phyloP scores from a whole-genome alignment of 2,888 invertebrate species.

The Agonopterix heracliana region DNA sequence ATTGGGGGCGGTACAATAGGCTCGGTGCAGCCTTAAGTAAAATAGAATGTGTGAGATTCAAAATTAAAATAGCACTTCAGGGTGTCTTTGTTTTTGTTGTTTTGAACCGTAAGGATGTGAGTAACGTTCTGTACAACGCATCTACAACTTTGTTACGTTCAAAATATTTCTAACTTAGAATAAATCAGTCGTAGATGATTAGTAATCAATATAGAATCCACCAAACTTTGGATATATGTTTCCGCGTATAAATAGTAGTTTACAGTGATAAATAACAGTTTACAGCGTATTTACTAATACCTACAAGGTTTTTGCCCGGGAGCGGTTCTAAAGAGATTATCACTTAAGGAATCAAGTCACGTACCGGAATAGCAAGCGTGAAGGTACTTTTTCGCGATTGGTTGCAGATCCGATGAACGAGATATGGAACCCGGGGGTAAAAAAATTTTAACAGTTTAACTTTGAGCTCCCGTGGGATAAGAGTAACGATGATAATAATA shows the following conservation, averaged over 20 bases:
- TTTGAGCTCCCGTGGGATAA: constrained; percentile 15
- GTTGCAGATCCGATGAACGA: constrained; percentile 44
- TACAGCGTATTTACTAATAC: too few relatives aligned
- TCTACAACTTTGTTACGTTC: too few relatives aligned
- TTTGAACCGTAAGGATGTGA: background rate
- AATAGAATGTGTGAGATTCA: background rate
- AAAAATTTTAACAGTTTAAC: constrained; percentile 39
- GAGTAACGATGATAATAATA: constrained; percentile 13
- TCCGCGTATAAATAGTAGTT: too few relatives aligned
- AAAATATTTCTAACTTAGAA: too few relatives aligned
- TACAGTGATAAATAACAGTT: too few relatives aligned
- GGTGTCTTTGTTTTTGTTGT: background rate
- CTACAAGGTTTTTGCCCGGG: constrained; percentile 18
- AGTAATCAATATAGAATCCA: too few relatives aligned
- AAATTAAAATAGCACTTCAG: background rate
- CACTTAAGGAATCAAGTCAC: constrained; percentile 47
- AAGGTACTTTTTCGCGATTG: constrained; percentile 54
- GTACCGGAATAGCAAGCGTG: constrained; percentile 41
- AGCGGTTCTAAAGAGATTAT: constrained; percentile 35
- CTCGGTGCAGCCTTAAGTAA: too few relatives aligned
- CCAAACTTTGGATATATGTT: too few relatives aligned
- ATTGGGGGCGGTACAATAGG: too few relatives aligned
- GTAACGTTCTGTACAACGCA: too few relatives aligned
- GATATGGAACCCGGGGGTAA: constrained; percentile 23
- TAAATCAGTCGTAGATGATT: too few relatives aligned